phyloP scores from a whole-genome alignment of 2,888 invertebrate genomes.

The Ferdinandea cuprea region DNA sequence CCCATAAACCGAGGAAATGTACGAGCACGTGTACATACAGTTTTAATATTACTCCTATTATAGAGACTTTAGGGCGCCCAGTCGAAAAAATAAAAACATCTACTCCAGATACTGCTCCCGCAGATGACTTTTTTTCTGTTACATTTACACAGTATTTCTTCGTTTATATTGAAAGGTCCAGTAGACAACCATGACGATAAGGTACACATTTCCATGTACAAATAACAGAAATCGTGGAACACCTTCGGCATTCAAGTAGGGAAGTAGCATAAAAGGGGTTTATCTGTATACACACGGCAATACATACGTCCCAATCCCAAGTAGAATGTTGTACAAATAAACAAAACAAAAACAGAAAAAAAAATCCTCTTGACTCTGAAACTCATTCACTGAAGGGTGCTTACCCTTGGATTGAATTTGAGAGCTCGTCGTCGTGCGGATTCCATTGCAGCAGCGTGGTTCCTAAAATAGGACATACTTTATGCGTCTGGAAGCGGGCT shows the following conservation, averaged over 20 bases:
- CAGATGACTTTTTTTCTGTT: slow-evolving; percentile 8
- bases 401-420: slow-evolving; percentile 62
- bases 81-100: background rate
- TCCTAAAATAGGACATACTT: slow-evolving; percentile 69
- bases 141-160: slow-evolving; percentile 32
- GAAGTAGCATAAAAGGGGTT: slow-evolving; percentile 16
- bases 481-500: slow-evolving; percentile 56
- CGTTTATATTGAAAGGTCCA: slow-evolving; percentile 20
- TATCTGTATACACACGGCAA: slow-evolving; percentile 13
- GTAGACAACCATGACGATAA: slow-evolving; percentile 7
- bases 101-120: background rate
- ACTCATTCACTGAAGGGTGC: slow-evolving; percentile 70
- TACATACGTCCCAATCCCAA: slow-evolving; percentile 26
- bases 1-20: background rate
- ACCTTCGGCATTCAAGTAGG: slow-evolving; percentile 48
- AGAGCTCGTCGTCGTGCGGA: slow-evolving; percentile 31
- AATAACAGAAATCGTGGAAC: slow-evolving; percentile 41
- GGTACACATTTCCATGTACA: slow-evolving; percentile 31
- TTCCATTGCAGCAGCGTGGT: slow-evolving; percentile 49
- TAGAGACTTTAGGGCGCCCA: slow-evolving; percentile 2
- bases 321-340: slow-evolving; percentile 67
- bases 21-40: background rate
- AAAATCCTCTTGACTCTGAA: slow-evolving; percentile 70
- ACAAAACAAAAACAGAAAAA: slow-evolving; percentile 50
- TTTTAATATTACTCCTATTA: background rate